These are phyloP conservation scores for Bos taurus DNA, from an alignment of 2,113 vertebrate genomes.

Conservation along the genomic window DNA sequence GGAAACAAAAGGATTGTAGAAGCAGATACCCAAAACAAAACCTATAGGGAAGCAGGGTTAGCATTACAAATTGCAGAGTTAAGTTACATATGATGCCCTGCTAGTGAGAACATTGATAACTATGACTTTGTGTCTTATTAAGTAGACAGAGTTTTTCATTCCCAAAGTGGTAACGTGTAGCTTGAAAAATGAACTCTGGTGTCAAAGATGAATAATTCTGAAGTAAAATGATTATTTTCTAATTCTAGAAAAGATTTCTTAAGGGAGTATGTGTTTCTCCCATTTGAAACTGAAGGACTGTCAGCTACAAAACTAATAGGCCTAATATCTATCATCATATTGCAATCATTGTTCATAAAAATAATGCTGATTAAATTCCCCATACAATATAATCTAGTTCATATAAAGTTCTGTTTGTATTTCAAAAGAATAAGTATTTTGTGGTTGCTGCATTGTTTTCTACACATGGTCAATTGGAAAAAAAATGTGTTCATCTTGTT, in stretches of 20 bases:
- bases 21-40: not conserved
- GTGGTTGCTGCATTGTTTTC: not conserved
- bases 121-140: not conserved
- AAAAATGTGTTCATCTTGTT: not conserved
- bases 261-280: not conserved
- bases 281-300: not conserved
- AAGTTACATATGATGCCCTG: not conserved
- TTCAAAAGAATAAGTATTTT: not conserved
- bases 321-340: not conserved
- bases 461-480: not conserved
- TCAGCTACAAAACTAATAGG: not conserved
- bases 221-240: not conserved
- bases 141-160: not conserved
- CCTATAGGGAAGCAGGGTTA: not conserved
- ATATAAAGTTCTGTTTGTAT: not conserved
- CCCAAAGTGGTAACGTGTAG: not conserved
- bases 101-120: not conserved
- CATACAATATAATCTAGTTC: not conserved
- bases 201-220: not conserved
- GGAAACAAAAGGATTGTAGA: not conserved
- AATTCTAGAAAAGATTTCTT: not conserved
- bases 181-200: not conserved
- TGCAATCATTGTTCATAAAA: not conserved
- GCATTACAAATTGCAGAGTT: not conserved
- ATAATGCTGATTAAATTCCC: constrained; percentile 4